These are phyloP conservation scores for Allacma fusca DNA, from an alignment of 2,888 invertebrate species.

Conservation along the genomic window DNA sequence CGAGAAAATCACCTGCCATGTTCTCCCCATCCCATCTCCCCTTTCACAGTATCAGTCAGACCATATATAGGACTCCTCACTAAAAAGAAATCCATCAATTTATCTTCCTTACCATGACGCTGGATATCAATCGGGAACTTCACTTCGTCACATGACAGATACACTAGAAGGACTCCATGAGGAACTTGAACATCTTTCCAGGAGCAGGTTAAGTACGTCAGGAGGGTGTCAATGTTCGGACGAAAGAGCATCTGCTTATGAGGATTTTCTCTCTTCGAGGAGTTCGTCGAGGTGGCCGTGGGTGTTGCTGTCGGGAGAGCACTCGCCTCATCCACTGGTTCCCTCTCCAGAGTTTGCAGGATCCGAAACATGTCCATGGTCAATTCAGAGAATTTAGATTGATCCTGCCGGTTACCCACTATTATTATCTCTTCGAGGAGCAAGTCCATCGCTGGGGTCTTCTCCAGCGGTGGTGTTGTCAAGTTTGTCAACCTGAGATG, in stretches of 20 bases:
- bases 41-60: too few relatives aligned
- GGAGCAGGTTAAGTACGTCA: conserved; percentile 88
- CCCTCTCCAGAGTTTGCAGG: conserved; percentile 92
- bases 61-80: neutral
- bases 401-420: conserved; percentile 90
- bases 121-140: conserved; percentile 44
- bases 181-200: conserved; percentile 87
- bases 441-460: conserved; percentile 83
- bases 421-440: conserved; percentile 89
- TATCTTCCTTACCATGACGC: conserved; percentile 30
- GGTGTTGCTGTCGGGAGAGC: neutral
- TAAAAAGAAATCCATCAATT: neutral
- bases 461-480: conserved; percentile 87
- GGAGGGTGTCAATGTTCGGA: conserved; percentile 81
- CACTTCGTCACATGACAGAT: conserved; percentile 83
- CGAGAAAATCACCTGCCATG: neutral
- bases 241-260: conserved; percentile 96
- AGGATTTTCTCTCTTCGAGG: conserved; percentile 81
- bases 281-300: neutral
- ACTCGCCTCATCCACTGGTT: conserved; percentile 78
- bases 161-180: conserved; percentile 88
- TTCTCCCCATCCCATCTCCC: too few relatives aligned
- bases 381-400: conserved; percentile 95
- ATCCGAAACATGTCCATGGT: conserved; percentile 98
- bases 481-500: conserved; percentile 76